phyloP scores from a whole-genome alignment of 2,113 vertebrate genomes.

The Columbina picui region DNA sequence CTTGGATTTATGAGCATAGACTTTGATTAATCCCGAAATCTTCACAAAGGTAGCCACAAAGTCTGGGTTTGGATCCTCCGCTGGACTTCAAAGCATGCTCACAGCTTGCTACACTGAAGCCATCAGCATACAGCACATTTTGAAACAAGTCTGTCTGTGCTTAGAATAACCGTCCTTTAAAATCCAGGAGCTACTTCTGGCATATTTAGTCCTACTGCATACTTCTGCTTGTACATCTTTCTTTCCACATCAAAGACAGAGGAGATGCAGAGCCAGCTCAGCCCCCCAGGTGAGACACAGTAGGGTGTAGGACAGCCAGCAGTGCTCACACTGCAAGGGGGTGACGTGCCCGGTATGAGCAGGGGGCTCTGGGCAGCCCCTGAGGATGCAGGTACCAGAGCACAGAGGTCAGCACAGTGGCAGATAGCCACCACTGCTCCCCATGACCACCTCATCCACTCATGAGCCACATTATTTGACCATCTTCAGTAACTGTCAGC shows the following conservation, averaged over 20 bases:
- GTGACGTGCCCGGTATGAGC: fast-evolving
- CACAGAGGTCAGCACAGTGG: fast-evolving
- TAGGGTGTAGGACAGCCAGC: background rate
- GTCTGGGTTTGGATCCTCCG: background rate
- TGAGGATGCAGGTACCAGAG: too few relatives aligned
- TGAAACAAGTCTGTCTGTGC: background rate
- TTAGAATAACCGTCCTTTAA: background rate
- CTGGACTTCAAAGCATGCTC: background rate
- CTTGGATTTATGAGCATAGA: background rate
- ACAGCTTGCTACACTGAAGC: background rate
- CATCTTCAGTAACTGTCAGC: background rate
- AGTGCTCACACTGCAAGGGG: fast-evolving
- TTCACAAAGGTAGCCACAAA: background rate
- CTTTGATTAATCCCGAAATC: background rate
- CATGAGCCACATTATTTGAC: fast-evolving
- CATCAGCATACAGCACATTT: background rate
- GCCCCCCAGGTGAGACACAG: background rate
- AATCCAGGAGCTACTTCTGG: background rate
- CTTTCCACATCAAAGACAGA: background rate
- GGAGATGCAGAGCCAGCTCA: background rate
- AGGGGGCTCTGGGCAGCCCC: background rate
- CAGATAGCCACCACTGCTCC: background rate
- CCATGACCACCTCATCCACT: background rate
- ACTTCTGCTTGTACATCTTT: background rate
- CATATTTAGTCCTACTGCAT: background rate